These are phyloP conservation scores for Euproctis similis DNA, from an alignment of 2,888 invertebrate species.

Conservation along the genomic window DNA sequence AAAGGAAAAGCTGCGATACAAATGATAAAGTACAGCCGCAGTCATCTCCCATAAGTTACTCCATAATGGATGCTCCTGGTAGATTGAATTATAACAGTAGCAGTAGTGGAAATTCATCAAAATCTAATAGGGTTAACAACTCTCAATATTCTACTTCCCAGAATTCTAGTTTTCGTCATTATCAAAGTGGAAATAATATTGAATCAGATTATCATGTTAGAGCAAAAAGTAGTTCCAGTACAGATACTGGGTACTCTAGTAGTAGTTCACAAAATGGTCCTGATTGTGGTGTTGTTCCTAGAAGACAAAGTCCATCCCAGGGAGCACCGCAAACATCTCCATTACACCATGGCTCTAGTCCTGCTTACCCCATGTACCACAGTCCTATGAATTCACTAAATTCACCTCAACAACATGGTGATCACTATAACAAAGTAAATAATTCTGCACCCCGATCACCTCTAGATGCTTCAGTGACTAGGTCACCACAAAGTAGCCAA, in stretches of 20 bases:
- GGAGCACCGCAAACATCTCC: constrained; percentile 84
- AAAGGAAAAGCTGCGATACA: constrained; percentile 73
- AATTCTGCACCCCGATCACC: constrained; percentile 80
- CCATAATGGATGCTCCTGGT: constrained; percentile 82
- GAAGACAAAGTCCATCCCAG: constrained; percentile 82
- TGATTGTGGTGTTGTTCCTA: constrained; percentile 79
- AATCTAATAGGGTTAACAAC: constrained; percentile 62
- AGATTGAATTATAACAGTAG: constrained; percentile 77
- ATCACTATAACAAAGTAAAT: constrained; percentile 63
- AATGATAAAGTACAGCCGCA: constrained; percentile 73
- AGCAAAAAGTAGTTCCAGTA: constrained; percentile 78
- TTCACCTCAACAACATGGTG: constrained; percentile 81
- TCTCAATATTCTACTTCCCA: constrained; percentile 73
- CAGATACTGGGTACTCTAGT: constrained; percentile 78
- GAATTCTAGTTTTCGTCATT: constrained; percentile 77
- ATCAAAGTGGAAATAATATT: constrained; percentile 76
- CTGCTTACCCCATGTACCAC: constrained; percentile 89
- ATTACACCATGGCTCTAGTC: constrained; percentile 83
- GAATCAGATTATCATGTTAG: constrained; percentile 78
- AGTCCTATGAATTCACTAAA: constrained; percentile 87
- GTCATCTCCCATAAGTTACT: constrained; percentile 85
- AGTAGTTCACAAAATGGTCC: constrained; percentile 79
- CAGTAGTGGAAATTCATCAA: constrained; percentile 64
- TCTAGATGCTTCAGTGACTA: constrained; percentile 80
- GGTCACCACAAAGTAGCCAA: constrained; percentile 77